Conservation (phyloP, 1,140 invertebrate species). For the Drosophila arizonae region DNA sequence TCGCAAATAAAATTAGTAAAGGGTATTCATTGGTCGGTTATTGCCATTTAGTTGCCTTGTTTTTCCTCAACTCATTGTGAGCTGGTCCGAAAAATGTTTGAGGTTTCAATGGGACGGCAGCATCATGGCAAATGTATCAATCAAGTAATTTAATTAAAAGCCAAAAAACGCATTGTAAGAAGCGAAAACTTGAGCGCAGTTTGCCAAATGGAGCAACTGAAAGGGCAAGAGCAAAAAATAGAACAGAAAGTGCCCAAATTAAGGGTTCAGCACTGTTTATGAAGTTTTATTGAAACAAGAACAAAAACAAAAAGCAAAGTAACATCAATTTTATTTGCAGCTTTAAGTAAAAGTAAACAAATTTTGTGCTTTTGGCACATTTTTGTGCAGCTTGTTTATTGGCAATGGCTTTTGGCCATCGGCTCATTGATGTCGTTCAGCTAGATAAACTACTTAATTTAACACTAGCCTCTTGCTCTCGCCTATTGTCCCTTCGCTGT, state of each 20-base stretch:
- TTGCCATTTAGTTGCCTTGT: not conserved
- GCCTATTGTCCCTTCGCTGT: slow-evolving; percentile 7
- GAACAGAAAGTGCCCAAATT: slow-evolving; percentile 2
- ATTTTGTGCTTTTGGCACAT: slow-evolving; percentile 34
- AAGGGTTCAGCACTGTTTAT: slow-evolving; percentile 8
- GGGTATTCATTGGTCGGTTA: not conserved
- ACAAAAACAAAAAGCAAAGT: not conserved
- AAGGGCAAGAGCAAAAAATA: too few species aligned
- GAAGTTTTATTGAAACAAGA: slow-evolving; percentile 6
- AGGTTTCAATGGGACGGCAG: slow-evolving; percentile 39
- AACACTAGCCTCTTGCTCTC: not conserved
- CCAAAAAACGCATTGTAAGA: slow-evolving; percentile 16
- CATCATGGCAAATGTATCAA: slow-evolving; percentile 48
- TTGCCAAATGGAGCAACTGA: not conserved
- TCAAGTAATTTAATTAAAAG: slow-evolving; percentile 68
- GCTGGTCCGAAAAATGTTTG: slow-evolving; percentile 33
- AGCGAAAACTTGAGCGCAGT: not conserved
- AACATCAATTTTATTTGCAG: not conserved
- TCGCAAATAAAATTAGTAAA: not conserved
- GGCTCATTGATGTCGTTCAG: slow-evolving; percentile 31
- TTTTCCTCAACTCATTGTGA: not conserved
- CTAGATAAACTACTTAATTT: slow-evolving; percentile 44
- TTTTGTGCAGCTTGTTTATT: not conserved
- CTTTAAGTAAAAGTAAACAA: slow-evolving; percentile 11
- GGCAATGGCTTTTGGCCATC: not conserved